Conservation (phyloP, 53 echinoderm and acorn worm species). For the Holothuria leucospilota region DNA sequence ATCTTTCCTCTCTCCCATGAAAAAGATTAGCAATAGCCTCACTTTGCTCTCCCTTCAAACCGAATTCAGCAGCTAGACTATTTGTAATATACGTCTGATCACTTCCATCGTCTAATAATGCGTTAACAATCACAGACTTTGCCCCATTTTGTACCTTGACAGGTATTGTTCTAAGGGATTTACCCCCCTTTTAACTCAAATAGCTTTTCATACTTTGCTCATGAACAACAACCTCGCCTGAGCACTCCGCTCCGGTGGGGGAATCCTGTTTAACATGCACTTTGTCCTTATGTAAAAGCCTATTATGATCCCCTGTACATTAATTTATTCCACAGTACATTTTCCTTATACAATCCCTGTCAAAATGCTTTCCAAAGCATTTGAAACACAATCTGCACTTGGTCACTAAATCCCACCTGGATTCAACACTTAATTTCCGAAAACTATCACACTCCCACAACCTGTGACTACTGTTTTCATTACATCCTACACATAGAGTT, state of each 20-base stretch:
- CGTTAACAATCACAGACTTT: conserved; percentile 13
- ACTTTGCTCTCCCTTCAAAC: not conserved
- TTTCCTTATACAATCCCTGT: not conserved
- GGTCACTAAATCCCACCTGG: not conserved
- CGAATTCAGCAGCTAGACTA: too few species aligned
- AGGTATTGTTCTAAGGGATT: conserved; percentile 17
- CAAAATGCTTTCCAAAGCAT: not conserved
- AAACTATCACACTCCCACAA: not conserved
- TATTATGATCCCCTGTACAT: conserved; percentile 21
- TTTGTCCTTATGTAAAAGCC: conserved; percentile 2
- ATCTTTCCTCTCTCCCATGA: conserved; percentile 16
- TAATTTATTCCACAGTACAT: conserved; percentile 17
- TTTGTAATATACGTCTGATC: conserved; percentile 26
- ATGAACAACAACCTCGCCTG: not conserved
- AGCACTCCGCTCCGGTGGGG: not conserved
- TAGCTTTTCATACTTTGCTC: not conserved
- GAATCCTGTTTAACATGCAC: not conserved
- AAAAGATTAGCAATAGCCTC: not conserved
- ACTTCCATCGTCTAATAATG: conserved; percentile 44
- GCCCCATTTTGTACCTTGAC: conserved; percentile 4
- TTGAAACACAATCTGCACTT: conserved; percentile 14
- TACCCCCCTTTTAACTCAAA: not conserved
- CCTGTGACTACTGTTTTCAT: not conserved
- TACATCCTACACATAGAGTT: not conserved
- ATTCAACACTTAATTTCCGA: not conserved